A percentile compares a stretch with the other conserved stretches of the same genome.
phyloP scores from a whole-genome alignment of 2,113 vertebrate genomes.

The Sinocyclocheilus anophthalmus region DNA sequence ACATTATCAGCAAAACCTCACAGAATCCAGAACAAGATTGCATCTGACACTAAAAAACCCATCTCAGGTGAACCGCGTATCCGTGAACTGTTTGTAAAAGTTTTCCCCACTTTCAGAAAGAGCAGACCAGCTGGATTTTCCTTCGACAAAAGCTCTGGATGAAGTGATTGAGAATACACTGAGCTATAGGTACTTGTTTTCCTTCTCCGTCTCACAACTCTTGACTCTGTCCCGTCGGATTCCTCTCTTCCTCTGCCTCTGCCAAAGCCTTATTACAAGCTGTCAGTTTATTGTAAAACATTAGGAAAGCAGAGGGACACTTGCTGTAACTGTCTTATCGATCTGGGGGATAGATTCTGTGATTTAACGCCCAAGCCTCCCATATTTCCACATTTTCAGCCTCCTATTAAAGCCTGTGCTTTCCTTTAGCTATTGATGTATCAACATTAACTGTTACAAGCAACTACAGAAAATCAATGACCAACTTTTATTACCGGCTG shows the following conservation, averaged over 20 bases:
- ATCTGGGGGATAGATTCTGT: slow-evolving; percentile 85
- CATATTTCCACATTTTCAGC: slow-evolving; percentile 82
- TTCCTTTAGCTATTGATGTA: slow-evolving; percentile 98
- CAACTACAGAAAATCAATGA: slow-evolving; percentile 98
- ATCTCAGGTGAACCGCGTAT: background rate
- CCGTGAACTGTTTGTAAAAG: slow-evolving; percentile 2
- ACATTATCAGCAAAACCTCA: background rate
- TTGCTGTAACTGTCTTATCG: slow-evolving; percentile 89
- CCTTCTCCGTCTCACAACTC: slow-evolving; percentile 19
- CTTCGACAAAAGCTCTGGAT: slow-evolving; percentile 47
- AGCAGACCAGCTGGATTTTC: background rate
- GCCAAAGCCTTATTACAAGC: slow-evolving; percentile 76
- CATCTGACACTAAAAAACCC: background rate
- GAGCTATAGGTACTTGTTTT: slow-evolving; percentile 56
- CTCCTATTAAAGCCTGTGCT: slow-evolving; percentile 91
- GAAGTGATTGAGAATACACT: slow-evolving; percentile 72
- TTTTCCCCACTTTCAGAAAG: slow-evolving; percentile 17
- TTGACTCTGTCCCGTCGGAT: slow-evolving; percentile 20
- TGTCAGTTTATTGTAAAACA: slow-evolving; percentile 88
- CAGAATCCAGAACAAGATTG: background rate
- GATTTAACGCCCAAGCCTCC: slow-evolving; percentile 85
- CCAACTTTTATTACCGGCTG: slow-evolving; percentile 90
- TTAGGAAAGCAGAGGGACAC: slow-evolving; percentile 86
- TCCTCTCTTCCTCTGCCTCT: slow-evolving; percentile 63
- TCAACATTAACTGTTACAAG: slow-evolving; percentile 99